phyloP scores from a whole-genome alignment of 2,888 invertebrate genomes.

The Caenorhabditis macrosperma region DNA sequence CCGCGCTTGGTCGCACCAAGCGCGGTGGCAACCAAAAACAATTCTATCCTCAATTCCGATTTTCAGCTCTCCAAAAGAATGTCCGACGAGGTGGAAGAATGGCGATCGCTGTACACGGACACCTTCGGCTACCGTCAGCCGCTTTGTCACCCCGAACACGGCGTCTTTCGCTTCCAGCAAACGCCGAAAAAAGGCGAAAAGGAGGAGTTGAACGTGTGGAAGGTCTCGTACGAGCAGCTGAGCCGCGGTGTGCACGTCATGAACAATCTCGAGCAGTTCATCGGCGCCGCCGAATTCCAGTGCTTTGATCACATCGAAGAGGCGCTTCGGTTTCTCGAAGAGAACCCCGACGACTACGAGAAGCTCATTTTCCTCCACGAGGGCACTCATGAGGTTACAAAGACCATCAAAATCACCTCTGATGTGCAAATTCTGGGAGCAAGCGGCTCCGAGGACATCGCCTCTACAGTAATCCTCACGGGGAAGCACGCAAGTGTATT shows the following conservation, averaged over 20 bases:
- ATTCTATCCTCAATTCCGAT: not conserved
- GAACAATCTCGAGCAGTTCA: conserved; percentile 64
- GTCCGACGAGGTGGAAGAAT: conserved; percentile 84
- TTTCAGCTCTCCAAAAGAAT: conserved; percentile 16
- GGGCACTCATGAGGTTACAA: conserved; percentile 90
- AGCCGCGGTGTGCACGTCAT: conserved; percentile 78
- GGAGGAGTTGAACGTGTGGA: conserved; percentile 90
- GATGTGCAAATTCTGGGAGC: conserved; percentile 95
- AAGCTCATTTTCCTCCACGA: conserved; percentile 94
- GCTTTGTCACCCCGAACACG: conserved; percentile 90
- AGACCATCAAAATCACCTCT: conserved; percentile 91
- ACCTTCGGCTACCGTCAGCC: conserved; percentile 97
- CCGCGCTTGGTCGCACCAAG: too few relatives aligned
- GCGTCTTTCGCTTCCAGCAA: conserved; percentile 90
- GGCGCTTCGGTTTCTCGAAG: conserved; percentile 68
- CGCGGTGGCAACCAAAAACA: too few relatives aligned
- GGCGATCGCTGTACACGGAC: conserved; percentile 95
- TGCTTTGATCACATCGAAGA: conserved; percentile 76
- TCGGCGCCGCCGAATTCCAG: conserved; percentile 71
- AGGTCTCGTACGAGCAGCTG: conserved; percentile 95
- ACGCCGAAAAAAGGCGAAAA: conserved; percentile 83
- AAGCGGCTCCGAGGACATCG: conserved; percentile 74
- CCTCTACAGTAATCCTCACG: conserved; percentile 49
- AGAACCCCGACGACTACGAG: conserved; percentile 67
- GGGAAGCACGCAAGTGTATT: conserved; percentile 35